Conservation (phyloP, 2,888 invertebrate genomes). For the Drosophila acutilabella region DNA sequence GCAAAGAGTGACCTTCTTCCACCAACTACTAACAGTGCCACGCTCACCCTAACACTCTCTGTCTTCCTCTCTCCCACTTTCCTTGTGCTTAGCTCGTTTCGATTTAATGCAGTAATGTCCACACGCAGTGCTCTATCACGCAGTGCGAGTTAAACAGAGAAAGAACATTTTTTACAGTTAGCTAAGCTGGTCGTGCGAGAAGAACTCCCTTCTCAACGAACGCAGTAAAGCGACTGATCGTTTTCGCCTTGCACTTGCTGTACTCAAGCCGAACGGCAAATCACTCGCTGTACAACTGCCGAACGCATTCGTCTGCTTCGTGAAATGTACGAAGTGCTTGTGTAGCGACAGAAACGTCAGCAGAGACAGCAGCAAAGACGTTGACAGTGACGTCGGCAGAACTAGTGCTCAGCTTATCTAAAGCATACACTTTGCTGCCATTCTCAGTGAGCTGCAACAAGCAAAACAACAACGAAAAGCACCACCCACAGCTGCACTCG, state of each 20-base stretch:
- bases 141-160: background rate
- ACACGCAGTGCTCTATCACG: background rate
- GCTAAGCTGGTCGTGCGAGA: background rate
- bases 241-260: background rate
- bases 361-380: too few relatives aligned
- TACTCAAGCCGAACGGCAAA: too few relatives aligned
- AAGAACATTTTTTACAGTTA: too few relatives aligned
- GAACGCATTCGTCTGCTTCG: background rate
- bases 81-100: constrained; percentile 54
- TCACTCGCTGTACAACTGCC: too few relatives aligned
- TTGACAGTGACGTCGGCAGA: too few relatives aligned
- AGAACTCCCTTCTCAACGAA: background rate
- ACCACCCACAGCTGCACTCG: background rate
- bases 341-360: too few relatives aligned
- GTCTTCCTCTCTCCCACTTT: constrained; percentile 7
- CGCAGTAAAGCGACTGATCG: background rate
- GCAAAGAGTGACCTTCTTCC: too few relatives aligned
- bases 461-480: background rate
- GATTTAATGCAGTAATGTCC: constrained; percentile 72
- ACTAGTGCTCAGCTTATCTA: too few relatives aligned
- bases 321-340: background rate
- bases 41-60: background rate
- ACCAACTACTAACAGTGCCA: constrained; percentile 15
- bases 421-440: too few relatives aligned
- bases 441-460: background rate